A percentile compares a stretch with the other conserved stretches of the same genome.
Conservation (phyloP, 1,140 invertebrate genomes). For the Cydia amplana region DNA sequence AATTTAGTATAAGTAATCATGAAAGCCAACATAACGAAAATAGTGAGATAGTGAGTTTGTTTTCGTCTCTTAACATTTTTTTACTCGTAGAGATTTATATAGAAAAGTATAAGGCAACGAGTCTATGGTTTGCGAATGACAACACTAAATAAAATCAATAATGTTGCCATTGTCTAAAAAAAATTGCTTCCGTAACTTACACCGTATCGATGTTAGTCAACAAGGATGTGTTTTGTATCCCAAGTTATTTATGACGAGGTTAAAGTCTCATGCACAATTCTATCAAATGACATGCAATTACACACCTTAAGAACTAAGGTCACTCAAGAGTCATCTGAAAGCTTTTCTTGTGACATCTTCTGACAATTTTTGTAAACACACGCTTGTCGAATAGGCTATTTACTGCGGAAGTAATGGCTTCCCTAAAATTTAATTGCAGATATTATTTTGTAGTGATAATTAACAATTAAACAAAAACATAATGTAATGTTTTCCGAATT, state of each 20-base stretch:
- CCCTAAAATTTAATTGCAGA: slow-evolving; percentile 76
- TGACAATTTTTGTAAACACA: slow-evolving; percentile 79
- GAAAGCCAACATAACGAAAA: slow-evolving; percentile 5
- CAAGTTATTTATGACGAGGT: slow-evolving; percentile 41
- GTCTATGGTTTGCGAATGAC: slow-evolving; percentile 41
- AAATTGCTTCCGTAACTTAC: slow-evolving; percentile 57
- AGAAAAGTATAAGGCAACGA: neutral
- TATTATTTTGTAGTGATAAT: slow-evolving; percentile 59
- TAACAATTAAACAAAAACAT: slow-evolving; percentile 47
- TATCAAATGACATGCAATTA: slow-evolving; percentile 54
- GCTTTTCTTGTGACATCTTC: slow-evolving; percentile 60
- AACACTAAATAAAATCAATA: slow-evolving; percentile 61
- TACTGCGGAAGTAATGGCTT: slow-evolving; percentile 80
- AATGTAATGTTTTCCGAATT: slow-evolving; percentile 42
- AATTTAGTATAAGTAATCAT: neutral
- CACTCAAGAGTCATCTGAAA: slow-evolving; percentile 51
- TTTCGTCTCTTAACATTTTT: neutral
- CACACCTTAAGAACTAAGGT: slow-evolving; percentile 49
- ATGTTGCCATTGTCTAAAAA: slow-evolving; percentile 72
- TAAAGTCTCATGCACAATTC: slow-evolving; percentile 42
- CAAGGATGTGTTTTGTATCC: slow-evolving; percentile 68
- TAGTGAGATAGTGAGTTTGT: neutral
- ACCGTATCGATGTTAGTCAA: slow-evolving; percentile 49
- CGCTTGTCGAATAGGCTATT: slow-evolving; percentile 79
- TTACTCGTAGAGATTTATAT: neutral